Evolutionary conservation across 2,888 invertebrate genomes (phyloP).

Genomic region (Hartigia nigra): DNA sequence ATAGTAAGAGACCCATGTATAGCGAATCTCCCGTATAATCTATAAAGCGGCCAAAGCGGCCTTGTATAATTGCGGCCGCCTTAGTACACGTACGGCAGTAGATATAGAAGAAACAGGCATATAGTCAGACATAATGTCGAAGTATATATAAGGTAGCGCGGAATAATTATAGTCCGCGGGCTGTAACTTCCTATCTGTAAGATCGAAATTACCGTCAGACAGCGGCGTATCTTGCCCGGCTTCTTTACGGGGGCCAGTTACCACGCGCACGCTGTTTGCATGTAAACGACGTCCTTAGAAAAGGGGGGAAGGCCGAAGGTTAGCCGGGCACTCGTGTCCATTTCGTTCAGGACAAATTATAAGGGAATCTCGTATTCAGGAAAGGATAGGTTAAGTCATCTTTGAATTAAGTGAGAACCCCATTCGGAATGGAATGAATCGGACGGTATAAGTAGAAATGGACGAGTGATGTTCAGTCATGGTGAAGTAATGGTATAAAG

Average conservation of each 20-base stretch:
- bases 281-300: slow-evolving; percentile 53
- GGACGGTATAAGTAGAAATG: background rate
- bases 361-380: slow-evolving; percentile 10
- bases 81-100: background rate
- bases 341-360: slow-evolving; percentile 43
- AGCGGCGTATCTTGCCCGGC: slow-evolving; percentile 46
- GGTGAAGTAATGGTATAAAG: background rate
- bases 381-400: slow-evolving; percentile 23
- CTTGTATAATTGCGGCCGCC: background rate
- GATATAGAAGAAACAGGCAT: background rate
- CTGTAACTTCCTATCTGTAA: slow-evolving; percentile 48
- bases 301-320: slow-evolving; percentile 36
- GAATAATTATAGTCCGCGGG: slow-evolving; percentile 48
- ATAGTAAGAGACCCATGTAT: background rate
- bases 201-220: slow-evolving; percentile 51
- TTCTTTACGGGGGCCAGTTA: slow-evolving; percentile 51
- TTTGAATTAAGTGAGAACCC: slow-evolving; percentile 18
- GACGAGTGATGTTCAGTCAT: background rate
- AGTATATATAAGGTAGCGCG: slow-evolving; percentile 15
- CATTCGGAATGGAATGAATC: background rate
- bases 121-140: slow-evolving; percentile 14
- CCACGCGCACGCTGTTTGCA: slow-evolving; percentile 46
- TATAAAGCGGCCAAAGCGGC: background rate
- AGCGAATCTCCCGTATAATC: background rate
- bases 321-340: slow-evolving; percentile 38